These are phyloP conservation scores for Mnemiopsis leidyi DNA, from an alignment of 37 sponge, comb jelly and placozoan genomes.

Conservation along the genomic window DNA sequence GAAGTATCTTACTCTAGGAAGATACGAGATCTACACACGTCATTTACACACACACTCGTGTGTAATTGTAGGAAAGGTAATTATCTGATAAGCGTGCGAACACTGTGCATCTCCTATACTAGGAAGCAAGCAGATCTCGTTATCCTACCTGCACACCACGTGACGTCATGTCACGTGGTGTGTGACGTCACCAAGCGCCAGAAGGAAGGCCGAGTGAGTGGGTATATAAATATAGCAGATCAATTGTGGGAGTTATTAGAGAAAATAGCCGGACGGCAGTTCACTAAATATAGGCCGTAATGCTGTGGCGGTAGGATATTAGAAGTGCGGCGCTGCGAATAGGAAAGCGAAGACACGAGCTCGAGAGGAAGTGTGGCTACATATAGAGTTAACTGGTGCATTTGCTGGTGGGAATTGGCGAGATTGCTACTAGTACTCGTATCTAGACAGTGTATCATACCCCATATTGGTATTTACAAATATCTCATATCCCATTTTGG, in stretches of 20 bases:
- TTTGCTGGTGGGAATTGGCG: too few species aligned
- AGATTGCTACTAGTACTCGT: too few species aligned
- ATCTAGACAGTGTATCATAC: too few species aligned
- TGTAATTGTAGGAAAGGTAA: neutral
- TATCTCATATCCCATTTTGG: too few species aligned
- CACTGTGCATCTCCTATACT: neutral
- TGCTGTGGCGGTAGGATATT: neutral
- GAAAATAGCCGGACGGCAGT: too few species aligned
- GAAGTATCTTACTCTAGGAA: too few species aligned
- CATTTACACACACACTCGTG: too few species aligned
- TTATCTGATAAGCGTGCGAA: neutral
- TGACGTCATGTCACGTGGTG: neutral
- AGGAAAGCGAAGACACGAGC: neutral
- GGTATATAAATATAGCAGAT: neutral
- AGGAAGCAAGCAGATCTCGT: neutral
- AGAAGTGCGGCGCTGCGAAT: neutral
- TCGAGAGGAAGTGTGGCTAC: too few species aligned
- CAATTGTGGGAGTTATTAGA: neutral
- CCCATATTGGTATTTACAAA: too few species aligned
- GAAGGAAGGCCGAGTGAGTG: too few species aligned
- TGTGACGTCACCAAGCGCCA: neutral
- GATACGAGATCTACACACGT: neutral
- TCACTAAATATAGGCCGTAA: too few species aligned
- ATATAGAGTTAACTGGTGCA: too few species aligned
- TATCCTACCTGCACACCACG: neutral